A percentile compares a stretch with the other conserved stretches of the same genome.
Evolutionary conservation across 2,113 vertebrate genomes (phyloP).

Genomic region (Thunnus maccoyii): DNA sequence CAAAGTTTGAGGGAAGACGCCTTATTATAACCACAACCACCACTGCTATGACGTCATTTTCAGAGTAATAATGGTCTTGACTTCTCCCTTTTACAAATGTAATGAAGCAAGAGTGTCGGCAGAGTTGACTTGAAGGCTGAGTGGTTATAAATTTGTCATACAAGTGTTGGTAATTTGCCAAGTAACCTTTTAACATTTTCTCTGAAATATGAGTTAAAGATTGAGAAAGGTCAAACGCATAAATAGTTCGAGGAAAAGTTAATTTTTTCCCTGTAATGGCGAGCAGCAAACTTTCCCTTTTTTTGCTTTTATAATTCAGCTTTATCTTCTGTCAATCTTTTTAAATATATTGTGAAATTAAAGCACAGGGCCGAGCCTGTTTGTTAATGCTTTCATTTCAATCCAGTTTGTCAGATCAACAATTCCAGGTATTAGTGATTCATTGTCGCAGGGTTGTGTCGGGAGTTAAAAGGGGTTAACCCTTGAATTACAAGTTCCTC

Average conservation of each 20-base stretch:
- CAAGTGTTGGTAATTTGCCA: too few relatives aligned
- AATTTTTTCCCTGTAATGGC: background rate
- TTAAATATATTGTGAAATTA: background rate
- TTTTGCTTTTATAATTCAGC: background rate
- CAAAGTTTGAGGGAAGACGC: background rate
- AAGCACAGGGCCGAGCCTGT: background rate
- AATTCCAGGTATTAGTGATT: background rate
- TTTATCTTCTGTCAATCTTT: background rate
- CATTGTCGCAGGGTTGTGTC: background rate
- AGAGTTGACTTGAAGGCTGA: background rate
- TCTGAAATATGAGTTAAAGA: too few relatives aligned
- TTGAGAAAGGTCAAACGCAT: too few relatives aligned
- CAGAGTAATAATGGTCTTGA: background rate
- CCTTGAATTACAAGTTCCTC: constrained; percentile 15
- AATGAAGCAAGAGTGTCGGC: background rate
- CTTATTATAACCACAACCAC: background rate
- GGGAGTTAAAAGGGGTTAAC: constrained; percentile 1
- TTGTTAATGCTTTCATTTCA: background rate
- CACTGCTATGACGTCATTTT: background rate
- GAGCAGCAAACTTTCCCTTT: background rate
- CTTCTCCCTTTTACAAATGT: background rate
- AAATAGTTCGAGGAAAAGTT: too few relatives aligned
- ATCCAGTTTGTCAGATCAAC: constrained; percentile 1
- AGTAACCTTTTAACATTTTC: too few relatives aligned
- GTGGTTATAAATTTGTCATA: background rate